phyloP scores from a whole-genome alignment of 1,140 invertebrate genomes.

The Pectinophora gossypiella region DNA sequence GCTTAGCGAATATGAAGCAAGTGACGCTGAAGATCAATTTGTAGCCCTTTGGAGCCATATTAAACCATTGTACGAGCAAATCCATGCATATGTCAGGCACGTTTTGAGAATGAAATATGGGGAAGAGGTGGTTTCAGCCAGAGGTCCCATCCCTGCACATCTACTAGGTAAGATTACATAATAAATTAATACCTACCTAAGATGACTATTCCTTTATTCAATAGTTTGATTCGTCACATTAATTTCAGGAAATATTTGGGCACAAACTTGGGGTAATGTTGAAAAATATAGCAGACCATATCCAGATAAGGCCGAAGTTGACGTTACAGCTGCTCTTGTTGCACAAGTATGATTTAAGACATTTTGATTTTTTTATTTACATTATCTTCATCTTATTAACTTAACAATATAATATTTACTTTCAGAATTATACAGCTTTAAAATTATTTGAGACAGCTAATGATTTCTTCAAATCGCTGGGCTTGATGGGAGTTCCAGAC shows the following conservation, averaged over 20 bases:
- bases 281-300: slow-evolving; percentile 83
- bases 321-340: slow-evolving; percentile 83
- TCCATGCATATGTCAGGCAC: slow-evolving; percentile 91
- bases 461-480: slow-evolving; percentile 74
- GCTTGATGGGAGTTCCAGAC: slow-evolving; percentile 67
- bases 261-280: slow-evolving; percentile 90
- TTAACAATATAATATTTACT: slow-evolving; percentile 3
- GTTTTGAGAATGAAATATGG: slow-evolving; percentile 85
- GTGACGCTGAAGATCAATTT: slow-evolving; percentile 74
- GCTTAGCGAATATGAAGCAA: slow-evolving; percentile 70
- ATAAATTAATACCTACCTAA: neutral
- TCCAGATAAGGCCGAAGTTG: slow-evolving; percentile 81
- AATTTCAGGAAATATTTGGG: slow-evolving; percentile 92
- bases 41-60: slow-evolving; percentile 77
- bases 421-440: slow-evolving; percentile 65
- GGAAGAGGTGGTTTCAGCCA: slow-evolving; percentile 78
- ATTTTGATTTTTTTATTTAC: neutral
- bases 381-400: neutral
- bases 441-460: slow-evolving; percentile 74
- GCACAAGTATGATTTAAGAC: slow-evolving; percentile 75
- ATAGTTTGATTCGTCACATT: neutral
- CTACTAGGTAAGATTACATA: slow-evolving; percentile 78
- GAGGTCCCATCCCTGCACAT: slow-evolving; percentile 93
- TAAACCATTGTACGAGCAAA: slow-evolving; percentile 87
- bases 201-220: neutral